phyloP scores from a whole-genome alignment of 2,113 vertebrate genomes.

The Leptocoma aspasia region DNA sequence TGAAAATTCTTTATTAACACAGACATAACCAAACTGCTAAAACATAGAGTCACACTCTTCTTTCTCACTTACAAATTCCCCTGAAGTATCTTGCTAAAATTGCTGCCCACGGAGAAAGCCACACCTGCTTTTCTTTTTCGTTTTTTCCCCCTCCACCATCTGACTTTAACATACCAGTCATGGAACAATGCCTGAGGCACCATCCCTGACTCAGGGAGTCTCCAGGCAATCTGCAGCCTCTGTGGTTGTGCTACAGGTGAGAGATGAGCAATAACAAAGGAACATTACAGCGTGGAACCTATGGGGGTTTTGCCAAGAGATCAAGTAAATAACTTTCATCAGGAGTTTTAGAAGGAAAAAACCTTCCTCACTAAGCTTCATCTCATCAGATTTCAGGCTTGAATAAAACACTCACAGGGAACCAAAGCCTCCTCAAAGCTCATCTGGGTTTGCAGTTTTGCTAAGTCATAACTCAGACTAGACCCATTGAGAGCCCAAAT shows the following conservation, averaged over 20 bases:
- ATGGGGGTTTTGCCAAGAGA: not conserved
- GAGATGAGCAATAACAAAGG: not conserved
- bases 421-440: not conserved
- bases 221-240: not conserved
- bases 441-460: not conserved
- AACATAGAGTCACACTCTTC: not conserved
- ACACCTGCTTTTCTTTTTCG: not conserved
- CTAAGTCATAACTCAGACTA: not conserved
- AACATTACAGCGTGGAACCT: not conserved
- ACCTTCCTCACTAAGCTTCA: not conserved
- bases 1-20: not conserved
- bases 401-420: not conserved
- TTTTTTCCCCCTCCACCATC: not conserved
- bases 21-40: not conserved
- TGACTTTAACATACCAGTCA: not conserved
- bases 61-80: not conserved
- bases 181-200: not conserved
- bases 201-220: not conserved
- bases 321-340: slow-evolving; percentile 21
- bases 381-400: not conserved
- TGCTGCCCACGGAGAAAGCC: not conserved
- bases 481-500: not conserved
- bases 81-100: not conserved
- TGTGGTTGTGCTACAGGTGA: not conserved
- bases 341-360: not conserved